phyloP scores from a whole-genome alignment of 2,797 vertebrate genomes.

The Fringilla coelebs region DNA sequence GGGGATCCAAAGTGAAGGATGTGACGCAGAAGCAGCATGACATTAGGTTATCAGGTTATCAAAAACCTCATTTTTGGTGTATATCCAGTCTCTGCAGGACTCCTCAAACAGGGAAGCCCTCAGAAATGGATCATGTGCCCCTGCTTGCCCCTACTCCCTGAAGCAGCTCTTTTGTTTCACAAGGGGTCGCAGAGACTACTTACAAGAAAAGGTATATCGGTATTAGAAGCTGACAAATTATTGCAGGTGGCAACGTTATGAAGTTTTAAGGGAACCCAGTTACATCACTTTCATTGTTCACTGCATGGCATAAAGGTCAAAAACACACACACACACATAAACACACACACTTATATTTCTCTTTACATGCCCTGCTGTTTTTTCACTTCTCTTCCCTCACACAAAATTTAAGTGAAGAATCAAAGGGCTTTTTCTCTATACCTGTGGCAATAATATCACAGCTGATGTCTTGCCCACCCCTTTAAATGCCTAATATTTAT shows the following conservation, averaged over 20 bases:
- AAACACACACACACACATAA: not conserved
- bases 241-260: not conserved
- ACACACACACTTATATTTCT: not conserved
- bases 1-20: not conserved
- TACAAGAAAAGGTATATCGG: not conserved
- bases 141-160: not conserved
- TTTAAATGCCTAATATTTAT: not conserved
- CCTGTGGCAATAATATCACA: not conserved
- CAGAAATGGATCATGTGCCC: not conserved
- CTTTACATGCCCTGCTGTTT: not conserved
- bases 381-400: not conserved
- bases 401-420: not conserved
- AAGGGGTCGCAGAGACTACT: not conserved
- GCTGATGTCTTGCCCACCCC: not conserved
- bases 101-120: not conserved
- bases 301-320: not conserved
- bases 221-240: not conserved
- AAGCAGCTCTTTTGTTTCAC: not conserved
- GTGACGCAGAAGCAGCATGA: rapidly evolving
- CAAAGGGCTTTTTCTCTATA: not conserved
- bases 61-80: not conserved
- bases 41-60: not conserved
- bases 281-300: not conserved
- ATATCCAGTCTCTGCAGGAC: not conserved
- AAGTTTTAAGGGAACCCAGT: not conserved